Conservation (phyloP, 2,888 invertebrate species). For the Drosophila ezoana region DNA sequence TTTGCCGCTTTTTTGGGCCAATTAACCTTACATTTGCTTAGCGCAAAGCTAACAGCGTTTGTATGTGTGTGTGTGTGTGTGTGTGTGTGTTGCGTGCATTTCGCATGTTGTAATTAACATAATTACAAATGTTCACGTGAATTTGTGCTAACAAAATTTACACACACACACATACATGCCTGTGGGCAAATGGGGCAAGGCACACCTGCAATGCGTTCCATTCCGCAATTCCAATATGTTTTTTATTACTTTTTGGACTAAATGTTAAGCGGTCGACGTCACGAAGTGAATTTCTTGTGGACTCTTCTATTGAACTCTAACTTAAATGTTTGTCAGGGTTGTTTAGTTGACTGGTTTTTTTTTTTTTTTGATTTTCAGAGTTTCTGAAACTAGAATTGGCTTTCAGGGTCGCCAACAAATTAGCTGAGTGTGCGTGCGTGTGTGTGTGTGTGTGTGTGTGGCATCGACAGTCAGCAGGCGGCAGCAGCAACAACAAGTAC, state of each 20-base stretch:
- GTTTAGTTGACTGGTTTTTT: conserved; percentile 38
- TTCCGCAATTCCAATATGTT: conserved; percentile 8
- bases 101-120: conserved; percentile 61
- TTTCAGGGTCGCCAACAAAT: conserved; percentile 60
- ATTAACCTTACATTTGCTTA: conserved; percentile 56
- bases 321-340: conserved; percentile 45
- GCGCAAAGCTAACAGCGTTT: conserved; percentile 6
- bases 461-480: conserved; percentile 10
- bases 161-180: not conserved
- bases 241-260: not conserved
- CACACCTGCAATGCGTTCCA: conserved; percentile 19
- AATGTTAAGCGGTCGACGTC: conserved; percentile 14
- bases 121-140: conserved; percentile 52
- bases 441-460: conserved; percentile 3
- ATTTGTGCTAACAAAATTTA: conserved; percentile 29
- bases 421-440: conserved; percentile 8
- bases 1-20: conserved; percentile 55
- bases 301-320: conserved; percentile 20
- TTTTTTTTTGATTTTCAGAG: conserved; percentile 20
- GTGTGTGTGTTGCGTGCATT: conserved; percentile 47
- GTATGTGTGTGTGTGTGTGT: conserved; percentile 4
- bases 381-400: conserved; percentile 65
- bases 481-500: not conserved
- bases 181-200: conserved; percentile 9
- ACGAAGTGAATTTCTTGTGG: conserved; percentile 7